phyloP scores from a whole-genome alignment of 2,797 vertebrate genomes.

The Erpetoichthys calabaricus region DNA sequence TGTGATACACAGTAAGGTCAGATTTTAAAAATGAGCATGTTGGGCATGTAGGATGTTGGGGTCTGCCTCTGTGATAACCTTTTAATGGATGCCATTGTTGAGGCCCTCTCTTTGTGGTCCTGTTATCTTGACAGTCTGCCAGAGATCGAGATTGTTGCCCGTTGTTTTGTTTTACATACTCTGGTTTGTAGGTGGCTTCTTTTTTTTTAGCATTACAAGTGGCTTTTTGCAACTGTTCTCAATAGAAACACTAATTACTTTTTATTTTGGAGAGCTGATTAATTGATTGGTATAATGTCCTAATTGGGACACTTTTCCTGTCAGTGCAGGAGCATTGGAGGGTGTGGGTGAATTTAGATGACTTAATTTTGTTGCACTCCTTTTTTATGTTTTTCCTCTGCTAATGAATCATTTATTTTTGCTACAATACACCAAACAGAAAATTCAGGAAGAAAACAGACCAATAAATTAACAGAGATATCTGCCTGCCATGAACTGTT shows the following conservation, averaged over 20 bases:
- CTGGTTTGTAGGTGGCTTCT: slow-evolving; percentile 35
- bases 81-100: slow-evolving; percentile 8
- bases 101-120: slow-evolving; percentile 18
- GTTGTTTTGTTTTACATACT: not conserved
- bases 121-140: slow-evolving; percentile 27
- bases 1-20: slow-evolving; percentile 5
- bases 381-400: too few relatives aligned
- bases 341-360: too few relatives aligned
- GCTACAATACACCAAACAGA: too few relatives aligned
- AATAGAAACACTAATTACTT: slow-evolving; percentile 63
- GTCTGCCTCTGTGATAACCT: slow-evolving; percentile 1
- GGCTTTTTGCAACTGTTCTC: slow-evolving; percentile 57
- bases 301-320: slow-evolving; percentile 58
- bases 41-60: not conserved
- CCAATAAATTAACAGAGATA: too few relatives aligned
- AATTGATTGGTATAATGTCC: slow-evolving; percentile 60
- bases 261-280: slow-evolving; percentile 64
- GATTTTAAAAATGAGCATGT: slow-evolving; percentile 8
- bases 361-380: too few relatives aligned
- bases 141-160: slow-evolving; percentile 12
- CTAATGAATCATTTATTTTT: too few relatives aligned
- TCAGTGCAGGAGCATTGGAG: slow-evolving; percentile 16
- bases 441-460: too few relatives aligned
- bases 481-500: too few relatives aligned
- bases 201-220: slow-evolving; percentile 55